phyloP scores from a whole-genome alignment of 2,888 invertebrate species.

The Anarsia innoxiella region DNA sequence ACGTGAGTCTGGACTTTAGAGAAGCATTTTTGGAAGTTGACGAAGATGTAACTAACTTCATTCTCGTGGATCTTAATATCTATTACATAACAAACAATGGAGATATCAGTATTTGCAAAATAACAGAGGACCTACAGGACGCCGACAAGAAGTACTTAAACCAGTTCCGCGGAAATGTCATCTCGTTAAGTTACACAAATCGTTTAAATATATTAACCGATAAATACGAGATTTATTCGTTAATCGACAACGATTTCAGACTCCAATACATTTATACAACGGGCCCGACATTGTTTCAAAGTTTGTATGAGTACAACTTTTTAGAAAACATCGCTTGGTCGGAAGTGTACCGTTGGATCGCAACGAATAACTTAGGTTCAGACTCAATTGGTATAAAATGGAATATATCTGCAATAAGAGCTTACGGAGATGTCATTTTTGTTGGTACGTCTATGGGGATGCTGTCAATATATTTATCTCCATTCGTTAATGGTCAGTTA shows the following conservation, averaged over 20 bases:
- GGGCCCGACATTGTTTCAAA: neutral
- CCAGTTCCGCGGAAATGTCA: conserved; percentile 1
- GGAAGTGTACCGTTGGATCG: no score
- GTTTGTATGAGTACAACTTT: conserved; percentile 1
- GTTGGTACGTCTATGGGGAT: neutral
- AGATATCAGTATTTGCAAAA: conserved; percentile 1
- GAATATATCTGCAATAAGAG: conserved; percentile 5
- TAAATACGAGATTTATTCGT: no score
- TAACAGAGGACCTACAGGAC: neutral
- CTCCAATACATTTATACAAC: conserved; percentile 1
- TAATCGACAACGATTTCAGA: no score
- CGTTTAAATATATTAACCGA: no score
- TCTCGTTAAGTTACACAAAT: conserved; percentile 3
- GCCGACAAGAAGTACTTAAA: neutral
- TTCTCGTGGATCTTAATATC: neutral
- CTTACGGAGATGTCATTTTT: neutral
- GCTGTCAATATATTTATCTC: no score
- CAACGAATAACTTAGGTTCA: no score
- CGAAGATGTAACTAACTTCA: neutral
- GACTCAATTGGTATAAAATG: conserved; percentile 2
- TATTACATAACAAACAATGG: conserved; percentile 4
- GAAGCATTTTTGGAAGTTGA: neutral
- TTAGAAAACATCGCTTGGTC: no score
- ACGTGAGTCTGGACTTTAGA: neutral
- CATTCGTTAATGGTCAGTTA: no score